Evolutionary conservation across 2,113 vertebrate species (phyloP), one percentile per base, ranked within the genome.

Genomic region (Megaceryle maxima): DNA sequence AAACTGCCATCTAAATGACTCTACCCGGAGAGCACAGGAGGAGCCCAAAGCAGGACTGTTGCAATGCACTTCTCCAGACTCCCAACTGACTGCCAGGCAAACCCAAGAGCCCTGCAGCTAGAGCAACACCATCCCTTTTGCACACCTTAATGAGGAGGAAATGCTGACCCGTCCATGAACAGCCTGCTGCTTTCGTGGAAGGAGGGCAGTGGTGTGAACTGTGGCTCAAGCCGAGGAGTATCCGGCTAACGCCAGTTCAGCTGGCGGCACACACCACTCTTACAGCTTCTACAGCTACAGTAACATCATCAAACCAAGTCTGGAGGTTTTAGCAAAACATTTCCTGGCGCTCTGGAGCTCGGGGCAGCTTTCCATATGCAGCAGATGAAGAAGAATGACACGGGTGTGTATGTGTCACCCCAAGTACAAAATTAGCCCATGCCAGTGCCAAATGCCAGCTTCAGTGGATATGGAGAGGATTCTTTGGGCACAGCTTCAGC

Each of bases 161-260:
- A 48, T 15, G 0, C 2, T 3, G 50, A 39, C 37, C 0, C 0
- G 39, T 4, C 57, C 91, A 0, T 1, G 26, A 66, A 6, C 62
- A 74, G 48, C 5, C 76, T 21, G 5, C 43, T 20, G 12, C 55
- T 53, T 21, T 28, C 21, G 1, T 0, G 21, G 74, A 6, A 35
- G 87, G 56, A n/a, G 63, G 68, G 90, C 76, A 79, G 72, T 1
- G 18, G 60, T 0, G 44, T 15, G 46, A 48, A 64, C 57, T 2
- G 5, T 1, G 15, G 86, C 46, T 76, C 13, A 5, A 29, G 75
- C 70, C 6, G 13, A 20, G 2, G 67, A 22, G 17, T 9, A 3
- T 7, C 31, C 16, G 29, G 67, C 51, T 33, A 26, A 9, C 4
- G 75, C 31, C 76, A 77, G 92, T 41, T 41, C 88, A 11, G 3